These are phyloP conservation scores for Oligia latruncula DNA, from an alignment of 2,888 invertebrate genomes.

Conservation along the genomic window DNA sequence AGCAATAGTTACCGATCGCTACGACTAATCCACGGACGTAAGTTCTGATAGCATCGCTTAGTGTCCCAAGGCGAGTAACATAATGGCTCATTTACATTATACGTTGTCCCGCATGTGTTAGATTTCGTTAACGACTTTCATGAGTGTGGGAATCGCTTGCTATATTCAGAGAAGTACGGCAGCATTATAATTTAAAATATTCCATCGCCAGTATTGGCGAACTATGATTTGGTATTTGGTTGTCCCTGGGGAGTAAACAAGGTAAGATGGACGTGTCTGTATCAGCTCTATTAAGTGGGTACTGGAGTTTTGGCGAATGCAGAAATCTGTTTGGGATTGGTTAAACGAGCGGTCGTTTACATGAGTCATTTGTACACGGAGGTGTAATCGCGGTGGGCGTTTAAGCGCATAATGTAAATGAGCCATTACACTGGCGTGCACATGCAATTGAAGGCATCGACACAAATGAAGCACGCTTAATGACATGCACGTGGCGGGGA, in stretches of 20 bases:
- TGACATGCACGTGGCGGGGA: slow-evolving; percentile 60
- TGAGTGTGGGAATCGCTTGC: slow-evolving; percentile 53
- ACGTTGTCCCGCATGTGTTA: slow-evolving; percentile 62
- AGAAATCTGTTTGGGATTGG: slow-evolving; percentile 52
- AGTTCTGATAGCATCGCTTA: slow-evolving; percentile 67
- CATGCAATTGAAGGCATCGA: slow-evolving; percentile 64
- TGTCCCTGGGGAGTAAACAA: slow-evolving; percentile 40
- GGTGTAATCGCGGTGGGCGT: slow-evolving; percentile 48
- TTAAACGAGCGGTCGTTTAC: slow-evolving; percentile 51
- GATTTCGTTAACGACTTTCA: slow-evolving; percentile 67
- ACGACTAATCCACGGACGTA: slow-evolving; percentile 58
- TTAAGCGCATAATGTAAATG: slow-evolving; percentile 62
- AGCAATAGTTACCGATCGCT: slow-evolving; percentile 56
- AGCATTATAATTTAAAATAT: slow-evolving; percentile 58
- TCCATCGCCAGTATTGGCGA: slow-evolving; percentile 24
- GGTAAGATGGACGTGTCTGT: slow-evolving; percentile 38
- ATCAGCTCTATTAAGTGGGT: slow-evolving; percentile 31
- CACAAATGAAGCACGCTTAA: slow-evolving; percentile 64
- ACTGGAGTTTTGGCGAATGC: slow-evolving; percentile 21
- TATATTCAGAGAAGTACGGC: slow-evolving; percentile 48
- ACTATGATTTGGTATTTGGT: slow-evolving; percentile 33
- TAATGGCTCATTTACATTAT: slow-evolving; percentile 68
- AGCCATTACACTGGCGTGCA: slow-evolving; percentile 58
- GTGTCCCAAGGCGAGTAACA: slow-evolving; percentile 59
- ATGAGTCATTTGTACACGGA: slow-evolving; percentile 46